Evolutionary conservation across 2,113 vertebrate genomes (phyloP).

Genomic region (Coptodon bakossiorum): DNA sequence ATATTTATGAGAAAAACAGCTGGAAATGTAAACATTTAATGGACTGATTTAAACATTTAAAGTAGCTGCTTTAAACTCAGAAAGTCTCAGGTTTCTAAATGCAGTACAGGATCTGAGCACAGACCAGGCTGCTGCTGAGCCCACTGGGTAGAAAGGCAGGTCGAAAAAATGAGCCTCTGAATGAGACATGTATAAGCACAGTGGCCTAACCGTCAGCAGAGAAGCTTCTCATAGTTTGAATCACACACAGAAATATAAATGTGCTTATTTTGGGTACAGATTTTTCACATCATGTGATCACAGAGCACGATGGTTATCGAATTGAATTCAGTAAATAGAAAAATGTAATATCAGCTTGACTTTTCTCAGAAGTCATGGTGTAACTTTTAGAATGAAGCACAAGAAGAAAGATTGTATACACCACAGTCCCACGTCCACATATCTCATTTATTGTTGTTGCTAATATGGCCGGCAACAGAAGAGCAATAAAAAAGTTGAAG

Average conservation of each 20-base stretch:
- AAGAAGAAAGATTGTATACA: neutral
- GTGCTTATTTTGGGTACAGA: neutral
- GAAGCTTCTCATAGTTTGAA: neutral
- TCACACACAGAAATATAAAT: neutral
- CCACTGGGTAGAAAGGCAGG: neutral
- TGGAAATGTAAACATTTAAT: neutral
- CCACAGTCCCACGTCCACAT: neutral
- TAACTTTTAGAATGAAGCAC: neutral
- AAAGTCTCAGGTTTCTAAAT: neutral
- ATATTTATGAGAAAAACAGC: neutral
- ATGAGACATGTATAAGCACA: neutral
- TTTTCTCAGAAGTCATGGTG: neutral
- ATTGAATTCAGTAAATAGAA: neutral
- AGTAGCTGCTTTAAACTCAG: neutral
- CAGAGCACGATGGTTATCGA: neutral
- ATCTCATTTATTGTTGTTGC: neutral
- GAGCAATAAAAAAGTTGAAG: neutral
- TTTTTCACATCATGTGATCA: neutral
- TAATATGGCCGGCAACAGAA: neutral
- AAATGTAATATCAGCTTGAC: neutral
- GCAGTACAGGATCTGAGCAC: neutral
- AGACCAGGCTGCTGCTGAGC: neutral
- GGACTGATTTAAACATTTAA: neutral
- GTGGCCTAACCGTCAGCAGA: neutral
- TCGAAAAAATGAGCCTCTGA: neutral